Conservation (phyloP, 2,888 invertebrate genomes). For the Hirtodrosophila duncani region DNA sequence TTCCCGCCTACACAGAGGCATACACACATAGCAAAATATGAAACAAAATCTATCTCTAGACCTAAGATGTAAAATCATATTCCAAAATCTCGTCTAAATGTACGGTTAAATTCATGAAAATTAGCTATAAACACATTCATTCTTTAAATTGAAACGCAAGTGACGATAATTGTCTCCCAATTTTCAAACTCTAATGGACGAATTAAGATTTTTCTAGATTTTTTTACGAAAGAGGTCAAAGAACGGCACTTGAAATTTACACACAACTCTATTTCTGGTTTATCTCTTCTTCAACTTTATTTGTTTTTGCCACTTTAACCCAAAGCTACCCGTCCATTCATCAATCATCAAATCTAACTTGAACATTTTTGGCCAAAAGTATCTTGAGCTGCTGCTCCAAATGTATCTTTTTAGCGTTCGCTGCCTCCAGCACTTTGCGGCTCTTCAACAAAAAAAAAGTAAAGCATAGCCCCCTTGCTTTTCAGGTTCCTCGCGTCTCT, state of each 20-base stretch:
- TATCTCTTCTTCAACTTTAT: constrained; percentile 11
- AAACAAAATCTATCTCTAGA: too few relatives aligned
- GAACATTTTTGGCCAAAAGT: constrained; percentile 18
- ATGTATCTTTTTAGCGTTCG: constrained; percentile 31
- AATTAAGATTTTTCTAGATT: constrained; percentile 18
- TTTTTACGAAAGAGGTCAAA: constrained; percentile 15
- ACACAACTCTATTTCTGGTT: constrained; percentile 23
- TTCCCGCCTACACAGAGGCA: too few relatives aligned
- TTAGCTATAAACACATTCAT: too few relatives aligned
- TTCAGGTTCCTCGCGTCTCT: constrained; percentile 9
- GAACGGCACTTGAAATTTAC: constrained; percentile 27
- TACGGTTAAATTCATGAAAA: too few relatives aligned
- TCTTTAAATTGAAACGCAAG: too few relatives aligned
- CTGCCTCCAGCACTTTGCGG: constrained; percentile 20
- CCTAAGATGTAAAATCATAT: too few relatives aligned
- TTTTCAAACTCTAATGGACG: too few relatives aligned
- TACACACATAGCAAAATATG: too few relatives aligned
- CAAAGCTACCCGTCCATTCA: constrained; percentile 30
- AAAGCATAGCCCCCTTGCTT: constrained; percentile 33
- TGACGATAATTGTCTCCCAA: constrained; percentile 20
- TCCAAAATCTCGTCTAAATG: too few relatives aligned
- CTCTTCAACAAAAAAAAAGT: constrained; percentile 17
- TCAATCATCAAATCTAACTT: constrained; percentile 51
- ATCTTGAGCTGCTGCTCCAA: constrained; percentile 23
- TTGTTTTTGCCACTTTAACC: constrained; percentile 27